These are phyloP conservation scores for Melolontha melolontha DNA, from an alignment of 2,888 invertebrate genomes.

Conservation along the genomic window DNA sequence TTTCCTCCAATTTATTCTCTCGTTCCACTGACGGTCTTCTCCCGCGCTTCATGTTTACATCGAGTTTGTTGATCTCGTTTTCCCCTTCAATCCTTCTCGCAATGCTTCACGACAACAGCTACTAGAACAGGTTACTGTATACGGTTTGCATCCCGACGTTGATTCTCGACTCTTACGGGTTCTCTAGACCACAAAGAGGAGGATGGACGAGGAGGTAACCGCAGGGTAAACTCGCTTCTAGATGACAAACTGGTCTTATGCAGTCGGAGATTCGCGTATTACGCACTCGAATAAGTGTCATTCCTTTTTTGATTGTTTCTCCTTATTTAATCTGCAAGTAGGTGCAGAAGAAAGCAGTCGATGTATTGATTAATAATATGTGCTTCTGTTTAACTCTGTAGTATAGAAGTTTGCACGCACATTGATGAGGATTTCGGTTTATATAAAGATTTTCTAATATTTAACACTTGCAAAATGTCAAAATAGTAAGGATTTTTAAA, in stretches of 20 bases:
- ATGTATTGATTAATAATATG: no score
- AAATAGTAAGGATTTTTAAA: no score
- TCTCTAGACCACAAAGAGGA: constrained; percentile 27
- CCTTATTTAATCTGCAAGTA: no score
- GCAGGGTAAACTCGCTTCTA: neutral
- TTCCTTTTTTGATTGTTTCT: neutral
- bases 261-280: constrained; percentile 22
- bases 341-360: no score
- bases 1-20: no score
- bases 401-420: no score
- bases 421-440: no score
- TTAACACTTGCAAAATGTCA: no score
- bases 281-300: constrained; percentile 16
- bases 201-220: constrained; percentile 15
- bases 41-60: constrained; percentile 9
- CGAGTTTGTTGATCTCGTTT: constrained; percentile 19
- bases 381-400: no score
- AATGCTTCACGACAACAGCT: neutral
- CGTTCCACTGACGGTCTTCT: no score
- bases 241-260: constrained; percentile 31
- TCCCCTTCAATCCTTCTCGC: constrained; percentile 3
- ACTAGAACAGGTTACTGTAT: constrained; percentile 19
- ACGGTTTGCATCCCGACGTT: constrained; percentile 17
- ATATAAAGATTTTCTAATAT: no score
- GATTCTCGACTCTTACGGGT: neutral